These are phyloP conservation scores for Acipenser ruthenus DNA, from an alignment of 2,797 vertebrate species.

Conservation along the genomic window DNA sequence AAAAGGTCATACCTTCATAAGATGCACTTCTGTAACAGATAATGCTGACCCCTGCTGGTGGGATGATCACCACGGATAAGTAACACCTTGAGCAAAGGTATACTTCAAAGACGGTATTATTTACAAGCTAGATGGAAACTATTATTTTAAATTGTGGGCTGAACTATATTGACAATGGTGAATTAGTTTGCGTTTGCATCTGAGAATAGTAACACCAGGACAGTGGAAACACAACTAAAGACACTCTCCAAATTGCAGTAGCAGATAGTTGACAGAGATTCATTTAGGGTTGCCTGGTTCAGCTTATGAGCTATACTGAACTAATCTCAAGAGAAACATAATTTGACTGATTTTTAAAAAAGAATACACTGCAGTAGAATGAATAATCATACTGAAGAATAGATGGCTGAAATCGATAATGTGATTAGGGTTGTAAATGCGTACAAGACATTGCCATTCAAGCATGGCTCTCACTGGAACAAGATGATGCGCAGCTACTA, in stretches of 20 bases:
- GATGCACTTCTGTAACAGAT: too few relatives aligned
- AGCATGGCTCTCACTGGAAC: conserved; percentile 29
- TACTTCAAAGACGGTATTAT: neutral
- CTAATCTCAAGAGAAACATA: conserved; percentile 21
- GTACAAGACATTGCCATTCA: conserved; percentile 35
- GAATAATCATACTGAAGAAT: conserved; percentile 44
- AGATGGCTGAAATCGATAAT: conserved; percentile 52
- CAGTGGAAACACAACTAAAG: neutral
- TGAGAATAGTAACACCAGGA: neutral
- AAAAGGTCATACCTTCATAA: too few relatives aligned
- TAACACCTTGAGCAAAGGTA: neutral
- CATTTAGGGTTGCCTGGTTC: neutral
- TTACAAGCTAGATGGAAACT: neutral
- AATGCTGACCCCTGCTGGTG: too few relatives aligned
- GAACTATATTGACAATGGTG: neutral
- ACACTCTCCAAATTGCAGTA: neutral
- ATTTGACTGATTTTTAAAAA: conserved; percentile 40
- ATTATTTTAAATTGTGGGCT: conserved; percentile 10
- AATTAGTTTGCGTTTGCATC: neutral
- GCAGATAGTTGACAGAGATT: neutral
- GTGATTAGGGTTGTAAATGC: conserved; percentile 53
- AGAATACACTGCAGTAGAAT: conserved; percentile 36
- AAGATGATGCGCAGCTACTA: conserved; percentile 30
- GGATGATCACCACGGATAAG: too few relatives aligned
- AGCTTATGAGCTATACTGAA: conserved; percentile 3